Percentiles rank a stretch among this genome's conserved stretches.
Evolutionary conservation across 2,888 invertebrate genomes (phyloP).

Genomic region (Drosophila lacicola): DNA sequence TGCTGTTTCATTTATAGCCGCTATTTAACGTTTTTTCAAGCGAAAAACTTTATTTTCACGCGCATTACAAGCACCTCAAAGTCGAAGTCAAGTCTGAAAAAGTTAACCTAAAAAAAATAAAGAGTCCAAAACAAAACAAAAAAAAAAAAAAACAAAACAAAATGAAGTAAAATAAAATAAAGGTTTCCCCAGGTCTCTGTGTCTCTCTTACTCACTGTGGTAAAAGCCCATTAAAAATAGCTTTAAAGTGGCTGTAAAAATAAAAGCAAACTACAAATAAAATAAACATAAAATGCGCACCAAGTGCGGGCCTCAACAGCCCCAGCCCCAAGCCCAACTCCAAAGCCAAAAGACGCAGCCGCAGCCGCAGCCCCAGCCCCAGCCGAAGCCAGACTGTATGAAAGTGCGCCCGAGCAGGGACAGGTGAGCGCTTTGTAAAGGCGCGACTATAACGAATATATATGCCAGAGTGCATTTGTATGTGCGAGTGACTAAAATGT

Average conservation of each 20-base stretch:
- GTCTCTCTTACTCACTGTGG: constrained; percentile 33
- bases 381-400: background rate
- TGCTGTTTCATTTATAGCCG: constrained; percentile 74
- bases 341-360: background rate
- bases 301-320: constrained; percentile 70
- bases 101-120: constrained; percentile 50
- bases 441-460: background rate
- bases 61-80: constrained; percentile 72
- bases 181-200: constrained; percentile 19
- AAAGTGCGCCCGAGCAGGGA: constrained; percentile 6
- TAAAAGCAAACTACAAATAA: constrained; percentile 75
- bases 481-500: background rate
- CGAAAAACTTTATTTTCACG: constrained; percentile 80
- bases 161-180: constrained; percentile 35
- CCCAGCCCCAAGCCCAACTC: constrained; percentile 1
- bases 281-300: constrained; percentile 74
- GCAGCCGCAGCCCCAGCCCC: no score
- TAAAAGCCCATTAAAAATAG: constrained; percentile 78
- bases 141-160: constrained; percentile 18
- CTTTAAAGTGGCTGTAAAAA: constrained; percentile 76
- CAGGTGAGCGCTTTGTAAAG: constrained; percentile 11
- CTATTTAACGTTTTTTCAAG: constrained; percentile 79
- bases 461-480: background rate
- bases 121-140: constrained; percentile 5
- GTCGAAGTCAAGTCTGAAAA: constrained; percentile 57